These are phyloP conservation scores for Labia minor DNA, from an alignment of 2,888 invertebrate species.

Conservation along the genomic window DNA sequence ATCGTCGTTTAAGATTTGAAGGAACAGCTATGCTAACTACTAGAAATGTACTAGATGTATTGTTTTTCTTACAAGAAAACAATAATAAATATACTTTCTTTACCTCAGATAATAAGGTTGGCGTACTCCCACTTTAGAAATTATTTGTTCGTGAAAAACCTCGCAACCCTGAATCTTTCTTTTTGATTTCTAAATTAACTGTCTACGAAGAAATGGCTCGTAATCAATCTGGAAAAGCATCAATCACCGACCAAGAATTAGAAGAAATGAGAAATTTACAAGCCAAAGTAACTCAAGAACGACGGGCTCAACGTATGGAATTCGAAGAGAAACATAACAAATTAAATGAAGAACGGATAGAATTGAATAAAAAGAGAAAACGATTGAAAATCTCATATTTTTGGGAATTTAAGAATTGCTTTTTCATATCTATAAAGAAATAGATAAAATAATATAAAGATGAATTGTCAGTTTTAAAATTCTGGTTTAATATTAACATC, in stretches of 20 bases:
- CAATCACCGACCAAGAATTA: slow-evolving; percentile 72
- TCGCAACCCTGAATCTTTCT: slow-evolving; percentile 77
- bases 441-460: no score
- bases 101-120: slow-evolving; percentile 53
- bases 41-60: slow-evolving; percentile 78
- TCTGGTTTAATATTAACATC: no score
- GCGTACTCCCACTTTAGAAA: slow-evolving; percentile 85
- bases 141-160: slow-evolving; percentile 88
- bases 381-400: no score
- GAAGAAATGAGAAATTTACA: slow-evolving; percentile 87
- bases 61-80: slow-evolving; percentile 84
- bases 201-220: neutral
- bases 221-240: slow-evolving; percentile 49
- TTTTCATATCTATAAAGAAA: no score
- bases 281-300: slow-evolving; percentile 68
- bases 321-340: slow-evolving; percentile 54
- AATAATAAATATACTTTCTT: slow-evolving; percentile 68
- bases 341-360: slow-evolving; percentile 57
- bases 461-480: no score
- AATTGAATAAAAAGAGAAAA: slow-evolving; percentile 59
- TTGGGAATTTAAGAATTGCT: no score
- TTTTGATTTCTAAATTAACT: slow-evolving; percentile 71
- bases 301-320: slow-evolving; percentile 66
- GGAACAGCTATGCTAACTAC: slow-evolving; percentile 83
- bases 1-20: slow-evolving; percentile 74